These are phyloP conservation scores for Ptychobarbus kaznakovi DNA, from an alignment of 2,797 vertebrate species.

Conservation along the genomic window DNA sequence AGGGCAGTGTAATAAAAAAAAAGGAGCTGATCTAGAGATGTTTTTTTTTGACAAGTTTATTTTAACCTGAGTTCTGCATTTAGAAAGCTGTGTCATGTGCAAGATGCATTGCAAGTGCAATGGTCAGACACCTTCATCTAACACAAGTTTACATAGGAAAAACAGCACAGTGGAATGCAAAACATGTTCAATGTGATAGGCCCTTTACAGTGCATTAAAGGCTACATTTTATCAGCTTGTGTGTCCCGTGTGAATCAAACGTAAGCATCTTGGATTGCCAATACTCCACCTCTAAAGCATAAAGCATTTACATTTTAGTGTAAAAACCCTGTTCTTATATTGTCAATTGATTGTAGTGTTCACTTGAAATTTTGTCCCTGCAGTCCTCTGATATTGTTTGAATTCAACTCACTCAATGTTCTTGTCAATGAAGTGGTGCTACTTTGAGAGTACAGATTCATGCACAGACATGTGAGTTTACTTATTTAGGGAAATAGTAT, in stretches of 20 bases:
- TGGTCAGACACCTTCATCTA: background rate
- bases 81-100: background rate
- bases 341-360: background rate
- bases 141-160: background rate
- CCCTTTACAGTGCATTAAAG: background rate
- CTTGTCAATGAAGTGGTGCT: conserved; percentile 9
- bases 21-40: background rate
- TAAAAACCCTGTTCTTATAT: background rate
- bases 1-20: background rate
- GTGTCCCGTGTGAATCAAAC: background rate
- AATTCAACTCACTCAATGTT: background rate
- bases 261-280: background rate
- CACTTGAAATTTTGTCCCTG: background rate
- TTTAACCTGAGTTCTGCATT: background rate
- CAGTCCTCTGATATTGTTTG: background rate
- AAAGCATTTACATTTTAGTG: background rate
- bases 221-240: background rate
- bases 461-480: background rate
- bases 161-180: background rate
- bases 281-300: background rate
- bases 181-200: background rate
- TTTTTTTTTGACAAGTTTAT: background rate
- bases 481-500: background rate
- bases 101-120: background rate
- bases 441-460: background rate